Conservation (phyloP, 2,113 vertebrate genomes). For the Perccottus glenii region DNA sequence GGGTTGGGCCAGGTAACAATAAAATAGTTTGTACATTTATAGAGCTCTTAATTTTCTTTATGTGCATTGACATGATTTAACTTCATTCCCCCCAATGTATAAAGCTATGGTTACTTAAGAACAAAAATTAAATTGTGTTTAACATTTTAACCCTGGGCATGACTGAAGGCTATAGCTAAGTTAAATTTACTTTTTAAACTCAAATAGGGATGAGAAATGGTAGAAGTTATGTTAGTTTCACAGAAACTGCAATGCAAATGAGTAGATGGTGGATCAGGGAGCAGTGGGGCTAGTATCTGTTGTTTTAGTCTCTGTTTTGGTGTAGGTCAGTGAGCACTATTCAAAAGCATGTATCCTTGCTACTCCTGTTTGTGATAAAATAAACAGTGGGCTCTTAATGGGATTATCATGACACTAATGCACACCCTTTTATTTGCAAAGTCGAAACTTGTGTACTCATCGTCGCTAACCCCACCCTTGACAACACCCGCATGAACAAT, state of each 20-base stretch:
- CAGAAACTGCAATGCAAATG: conserved; percentile 9
- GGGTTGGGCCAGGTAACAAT: conserved; percentile 9
- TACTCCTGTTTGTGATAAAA: conserved; percentile 13
- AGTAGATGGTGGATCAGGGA: conserved; percentile 10
- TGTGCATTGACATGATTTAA: background rate
- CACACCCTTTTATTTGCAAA: conserved; percentile 35
- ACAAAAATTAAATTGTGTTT: conserved; percentile 37
- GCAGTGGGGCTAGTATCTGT: background rate
- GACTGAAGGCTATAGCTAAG: conserved; percentile 8
- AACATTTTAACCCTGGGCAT: conserved; percentile 17
- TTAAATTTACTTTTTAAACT: conserved; percentile 16
- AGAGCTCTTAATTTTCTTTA: background rate
- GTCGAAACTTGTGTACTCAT: conserved; percentile 35
- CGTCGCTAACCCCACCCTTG: conserved; percentile 28
- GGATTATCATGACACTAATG: conserved; percentile 59
- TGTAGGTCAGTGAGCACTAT: conserved; percentile 31
- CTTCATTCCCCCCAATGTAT: conserved; percentile 9
- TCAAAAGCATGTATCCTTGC: background rate
- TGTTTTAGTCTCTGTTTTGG: conserved; percentile 27
- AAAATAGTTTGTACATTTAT: background rate
- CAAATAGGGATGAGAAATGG: conserved; percentile 8
- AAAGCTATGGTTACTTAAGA: conserved; percentile 46
- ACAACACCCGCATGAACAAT: conserved; percentile 59
- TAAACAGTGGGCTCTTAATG: conserved; percentile 22
- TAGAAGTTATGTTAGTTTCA: conserved; percentile 7